Base-by-base conservation (phyloP, 1,140 invertebrate genomes). In the Drosophila baimaii region DNA sequence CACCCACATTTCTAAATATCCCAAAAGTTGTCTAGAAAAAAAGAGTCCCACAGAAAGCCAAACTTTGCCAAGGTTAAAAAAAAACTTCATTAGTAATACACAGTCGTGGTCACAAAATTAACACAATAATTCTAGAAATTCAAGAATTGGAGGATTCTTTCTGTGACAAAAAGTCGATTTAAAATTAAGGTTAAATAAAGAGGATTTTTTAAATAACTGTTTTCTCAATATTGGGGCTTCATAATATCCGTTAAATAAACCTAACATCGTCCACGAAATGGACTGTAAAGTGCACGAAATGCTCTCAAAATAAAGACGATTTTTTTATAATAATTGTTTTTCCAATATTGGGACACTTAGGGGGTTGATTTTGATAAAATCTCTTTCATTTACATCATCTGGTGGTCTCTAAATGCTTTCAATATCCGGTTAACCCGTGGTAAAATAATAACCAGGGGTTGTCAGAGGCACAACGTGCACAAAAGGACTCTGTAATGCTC, bases 41-140 rank as follows among this genome's bases (percentile, higher is more conserved):
- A 17, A 61, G 31, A 44, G 27, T 33, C 39, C n/a, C 21, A 8
- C 7, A 43, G 12, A 57, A 17, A 37, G 10, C 21, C 10, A 13
- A 46, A 65, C 27, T 76, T 58, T 23, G 57, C 12, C 51, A 69
- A 69, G 56, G 79, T 17, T 57, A 39, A 69, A 54, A 52, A 66
- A 54, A 58, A 79, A 57, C 44, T 52, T 33, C 27, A 59, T 59
- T 29, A 62, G 35, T 52, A 51, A 41, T 58, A 52, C 37, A 71
- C 70, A 54, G 47, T 46, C 33, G 27, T 23, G 52, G 29, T 17
- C 52, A 41, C n/a, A 55, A 37, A 37, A 55, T 12, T 55, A 23
- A 15, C n/a, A 41, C 15, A 15, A 35, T 35, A 23, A 21, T 5
- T 55, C 13, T n/a, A n/a, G 6, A 39, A 39, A 39, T 17, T 17